These are phyloP conservation scores for Drosophila parabipectinata DNA, from an alignment of 1,140 invertebrate species.

Conservation along the genomic window DNA sequence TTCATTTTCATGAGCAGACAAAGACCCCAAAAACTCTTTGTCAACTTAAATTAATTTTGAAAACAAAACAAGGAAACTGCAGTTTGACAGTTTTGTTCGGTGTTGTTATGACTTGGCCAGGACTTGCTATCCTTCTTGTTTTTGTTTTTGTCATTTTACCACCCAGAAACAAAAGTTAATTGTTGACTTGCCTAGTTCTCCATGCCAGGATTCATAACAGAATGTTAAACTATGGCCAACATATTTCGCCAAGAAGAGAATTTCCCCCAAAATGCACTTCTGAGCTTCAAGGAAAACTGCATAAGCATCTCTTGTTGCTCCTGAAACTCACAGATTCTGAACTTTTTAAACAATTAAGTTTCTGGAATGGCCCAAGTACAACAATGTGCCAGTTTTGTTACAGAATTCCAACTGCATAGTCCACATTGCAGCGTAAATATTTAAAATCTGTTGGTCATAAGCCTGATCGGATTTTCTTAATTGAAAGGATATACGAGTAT, in stretches of 20 bases:
- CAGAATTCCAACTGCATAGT: conserved; percentile 33
- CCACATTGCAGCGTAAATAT: conserved; percentile 42
- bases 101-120: neutral
- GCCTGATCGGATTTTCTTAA: conserved; percentile 16
- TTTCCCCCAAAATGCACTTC: conserved; percentile 12
- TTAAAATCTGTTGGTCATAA: conserved; percentile 30
- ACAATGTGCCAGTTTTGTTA: conserved; percentile 38
- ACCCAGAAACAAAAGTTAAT: conserved; percentile 49
- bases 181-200: conserved; percentile 59
- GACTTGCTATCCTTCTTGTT: conserved; percentile 17
- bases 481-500: neutral
- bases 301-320: conserved; percentile 6
- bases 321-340: conserved; percentile 27
- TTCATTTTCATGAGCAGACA: conserved; percentile 25
- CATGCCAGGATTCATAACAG: conserved; percentile 65
- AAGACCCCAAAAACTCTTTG: conserved; percentile 34
- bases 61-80: conserved; percentile 37
- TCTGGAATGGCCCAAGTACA: conserved; percentile 14
- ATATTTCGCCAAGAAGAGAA: conserved; percentile 31
- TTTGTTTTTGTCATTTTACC: conserved; percentile 3
- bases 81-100: conserved; percentile 25
- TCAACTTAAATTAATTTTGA: conserved; percentile 52
- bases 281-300: conserved; percentile 33
- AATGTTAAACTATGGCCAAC: conserved; percentile 36
- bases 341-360: conserved; percentile 34